Base-by-base conservation (phyloP, 2,113 vertebrate genomes). In the Trochalopteron elliotii region DNA sequence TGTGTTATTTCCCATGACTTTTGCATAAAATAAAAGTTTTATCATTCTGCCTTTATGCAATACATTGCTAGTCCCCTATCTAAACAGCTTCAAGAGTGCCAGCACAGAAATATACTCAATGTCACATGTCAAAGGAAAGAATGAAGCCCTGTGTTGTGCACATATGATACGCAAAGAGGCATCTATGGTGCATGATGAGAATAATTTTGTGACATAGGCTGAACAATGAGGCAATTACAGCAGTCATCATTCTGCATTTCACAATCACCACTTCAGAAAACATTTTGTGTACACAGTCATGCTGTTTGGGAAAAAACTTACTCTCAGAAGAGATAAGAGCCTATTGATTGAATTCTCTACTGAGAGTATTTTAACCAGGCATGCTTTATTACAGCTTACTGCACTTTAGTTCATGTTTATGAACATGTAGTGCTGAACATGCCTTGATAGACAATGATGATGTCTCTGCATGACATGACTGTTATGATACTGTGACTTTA, bases 361-460 rank as follows among this genome's bases (percentile, higher is more conserved):
- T 27, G 70, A 93, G n/a, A 92, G 44, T 44, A 70, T 91, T 96
- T 94, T 91, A 86, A 90, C 33, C 44, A 89, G 77, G 55, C 23
- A 57, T 14, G 19, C n/a, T 83, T 68, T 83, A 92, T 68, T 80
- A 59, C 57, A 77, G 67, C 19, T 93, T 90, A 70, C 61, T 53
- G 44, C 23, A 80, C 71, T 91, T 90, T 7, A 64, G 72, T 45
- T 82, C 31, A 2, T 70, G 56, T 83, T 95, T 93, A 87, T 63
- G 56, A 97, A 81, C 59, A 44, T 5, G 45, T 20, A 83, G 4
- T 40, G 55, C 47, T 72, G 84, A 82, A n/a, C 28, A 61, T n/a
- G 65, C 59, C 72, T 72, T 89, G 65, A 59, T 0, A 92, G 71
- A 79, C 45, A 88, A 77, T 42, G 57, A 31, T 61, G 28, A 80